Base-by-base conservation (phyloP, 2,888 invertebrate genomes). In the Clepsis dumicolana region DNA sequence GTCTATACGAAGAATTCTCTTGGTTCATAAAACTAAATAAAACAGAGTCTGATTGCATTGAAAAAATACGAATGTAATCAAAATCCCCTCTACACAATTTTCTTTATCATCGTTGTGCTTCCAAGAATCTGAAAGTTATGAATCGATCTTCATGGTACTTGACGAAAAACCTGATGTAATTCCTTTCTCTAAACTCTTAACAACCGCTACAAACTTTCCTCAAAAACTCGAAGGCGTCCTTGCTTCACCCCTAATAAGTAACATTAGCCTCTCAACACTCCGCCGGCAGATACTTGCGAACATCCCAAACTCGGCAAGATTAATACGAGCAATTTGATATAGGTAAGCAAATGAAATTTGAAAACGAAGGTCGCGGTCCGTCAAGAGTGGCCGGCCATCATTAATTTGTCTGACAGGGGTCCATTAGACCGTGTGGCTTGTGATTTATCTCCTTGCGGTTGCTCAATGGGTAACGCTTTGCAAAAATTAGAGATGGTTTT, bases 271-370 rank as follows among this genome's bases (percentile, higher is more conserved):
- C 38, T 38, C 59, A n/a, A 35, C 35, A 59, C 41, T 59, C 59
- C 59, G 35, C 59, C 25, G 59, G 16, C 24, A 41, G 38, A 59
- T 41, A 25, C 59, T 59, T 25, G 38, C 24, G n/a, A 59, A 41
- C 59, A 10, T 59, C 59, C 59, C 41, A 16, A 59, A 38, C 59
- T 25, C 21, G 14, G 32, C 10, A 59, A 59, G 59, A 59, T 54
- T 64, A 56, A 64, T 63, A 54, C 63, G 53, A 16, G n/a, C 29
- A 32, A 65, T 52, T 65, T 44, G 53, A 65, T 65, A 25, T 61
- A 61, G 61, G 66, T 61, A 66, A 53, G 60, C 60, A 60, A 66
- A 66, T 61, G 44, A 54, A 65, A 61, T 65, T 65, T 65, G 60
- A 65, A 66, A 66, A 61, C 53, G 60, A 44, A 65, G 61, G 61